A percentile compares a stretch with the other conserved stretches of the same genome.
These are phyloP conservation scores for Zaprionus davidi DNA, from an alignment of 1,140 invertebrate species.

Conservation along the genomic window DNA sequence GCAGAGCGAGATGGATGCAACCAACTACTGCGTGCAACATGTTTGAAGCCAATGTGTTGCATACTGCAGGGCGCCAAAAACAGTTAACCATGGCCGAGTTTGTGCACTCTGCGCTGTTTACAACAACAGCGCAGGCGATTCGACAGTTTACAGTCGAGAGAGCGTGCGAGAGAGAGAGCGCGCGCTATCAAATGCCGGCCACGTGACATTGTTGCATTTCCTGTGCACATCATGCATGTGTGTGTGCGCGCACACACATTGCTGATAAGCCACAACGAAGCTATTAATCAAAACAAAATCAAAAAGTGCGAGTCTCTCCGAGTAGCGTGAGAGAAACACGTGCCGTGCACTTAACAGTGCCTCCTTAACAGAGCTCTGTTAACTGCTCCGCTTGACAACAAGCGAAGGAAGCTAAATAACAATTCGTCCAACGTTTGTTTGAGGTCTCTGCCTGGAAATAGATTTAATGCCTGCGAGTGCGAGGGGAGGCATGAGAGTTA, in stretches of 20 bases:
- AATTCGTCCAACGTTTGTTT: neutral
- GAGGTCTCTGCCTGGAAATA: neutral
- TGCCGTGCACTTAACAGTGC: conserved; percentile 67
- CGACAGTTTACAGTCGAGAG: conserved; percentile 34
- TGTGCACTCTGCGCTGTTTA: conserved; percentile 43
- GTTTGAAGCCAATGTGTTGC: conserved; percentile 54
- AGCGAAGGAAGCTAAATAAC: conserved; percentile 22
- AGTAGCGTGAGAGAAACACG: conserved; percentile 78
- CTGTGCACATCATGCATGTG: conserved; percentile 41
- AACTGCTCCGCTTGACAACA: conserved; percentile 63
- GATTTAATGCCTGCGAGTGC: neutral
- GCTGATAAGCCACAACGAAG: conserved; percentile 76
- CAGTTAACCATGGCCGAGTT: conserved; percentile 60
- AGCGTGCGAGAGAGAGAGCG: conserved; percentile 8
- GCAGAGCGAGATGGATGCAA: conserved; percentile 48
- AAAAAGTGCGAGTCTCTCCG: conserved; percentile 54
- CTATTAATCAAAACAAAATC: conserved; percentile 84
- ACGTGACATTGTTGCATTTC: conserved; percentile 80
- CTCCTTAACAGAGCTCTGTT: conserved; percentile 60
- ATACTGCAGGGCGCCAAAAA: conserved; percentile 62
- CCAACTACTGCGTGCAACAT: conserved; percentile 52
- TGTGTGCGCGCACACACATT: conserved; percentile 13
- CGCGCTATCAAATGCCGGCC: conserved; percentile 57
- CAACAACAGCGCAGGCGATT: conserved; percentile 60
- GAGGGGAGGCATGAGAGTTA: neutral